Evolutionary conservation across 2,113 vertebrate genomes (phyloP).

Genomic region (Laterallus jamaicensis): DNA sequence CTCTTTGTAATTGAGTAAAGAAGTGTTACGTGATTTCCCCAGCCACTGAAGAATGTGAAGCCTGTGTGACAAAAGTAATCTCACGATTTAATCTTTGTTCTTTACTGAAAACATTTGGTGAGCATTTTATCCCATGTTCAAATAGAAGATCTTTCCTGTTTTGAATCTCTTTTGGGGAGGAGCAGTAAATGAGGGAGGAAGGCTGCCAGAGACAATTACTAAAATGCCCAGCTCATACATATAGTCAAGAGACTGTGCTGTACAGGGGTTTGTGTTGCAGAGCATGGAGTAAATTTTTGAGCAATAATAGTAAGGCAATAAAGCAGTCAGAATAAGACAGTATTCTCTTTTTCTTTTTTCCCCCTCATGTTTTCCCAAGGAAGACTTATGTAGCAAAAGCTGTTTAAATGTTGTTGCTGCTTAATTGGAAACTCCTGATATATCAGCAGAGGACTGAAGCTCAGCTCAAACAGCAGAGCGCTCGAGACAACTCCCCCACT

Average conservation of each 20-base stretch:
- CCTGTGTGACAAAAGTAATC: not conserved
- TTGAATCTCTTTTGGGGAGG: not conserved
- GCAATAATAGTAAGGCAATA: not conserved
- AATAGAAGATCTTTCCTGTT: not conserved
- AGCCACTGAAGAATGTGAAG: not conserved
- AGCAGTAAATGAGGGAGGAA: not conserved
- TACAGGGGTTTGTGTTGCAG: not conserved
- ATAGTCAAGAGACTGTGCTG: not conserved
- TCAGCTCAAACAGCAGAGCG: not conserved
- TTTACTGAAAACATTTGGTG: not conserved
- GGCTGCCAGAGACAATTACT: not conserved
- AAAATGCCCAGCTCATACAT: not conserved
- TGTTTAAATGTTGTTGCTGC: not conserved
- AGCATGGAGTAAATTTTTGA: not conserved
- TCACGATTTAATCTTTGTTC: not conserved
- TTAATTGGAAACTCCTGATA: not conserved
- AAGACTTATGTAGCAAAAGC: not conserved
- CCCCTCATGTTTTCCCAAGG: not conserved
- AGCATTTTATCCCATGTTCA: not conserved
- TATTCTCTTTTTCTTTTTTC: not conserved
- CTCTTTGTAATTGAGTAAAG: not conserved
- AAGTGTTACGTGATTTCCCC: not conserved
- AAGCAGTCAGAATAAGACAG: not conserved
- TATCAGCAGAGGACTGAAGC: not conserved
- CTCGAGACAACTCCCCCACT: not conserved